Conservation (phyloP, 64 coral and sea anemone genomes). For the Porites australiensis region DNA sequence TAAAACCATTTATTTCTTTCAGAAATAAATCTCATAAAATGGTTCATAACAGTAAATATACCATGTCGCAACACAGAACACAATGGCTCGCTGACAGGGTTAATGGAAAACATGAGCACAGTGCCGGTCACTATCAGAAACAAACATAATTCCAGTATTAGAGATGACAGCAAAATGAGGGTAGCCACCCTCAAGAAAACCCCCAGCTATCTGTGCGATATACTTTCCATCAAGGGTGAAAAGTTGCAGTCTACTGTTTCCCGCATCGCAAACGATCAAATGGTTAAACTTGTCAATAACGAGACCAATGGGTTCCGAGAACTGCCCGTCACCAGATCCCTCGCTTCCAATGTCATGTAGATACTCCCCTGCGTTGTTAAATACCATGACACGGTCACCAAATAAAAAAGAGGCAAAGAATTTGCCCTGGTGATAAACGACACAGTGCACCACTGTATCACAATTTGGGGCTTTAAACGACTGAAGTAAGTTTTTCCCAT, state of each 20-base stretch:
- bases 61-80: no score
- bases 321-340: background rate
- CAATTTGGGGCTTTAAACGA: background rate
- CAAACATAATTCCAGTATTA: background rate
- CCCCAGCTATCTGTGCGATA: background rate
- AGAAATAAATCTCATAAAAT: no score
- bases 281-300: background rate
- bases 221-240: slow-evolving; percentile 38
- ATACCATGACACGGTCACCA: slow-evolving; percentile 1
- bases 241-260: background rate
- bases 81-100: no score
- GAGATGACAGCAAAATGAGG: slow-evolving; percentile 10
- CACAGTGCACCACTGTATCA: background rate
- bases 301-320: background rate
- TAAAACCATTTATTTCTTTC: no score
- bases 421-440: background rate
- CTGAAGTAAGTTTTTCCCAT: background rate
- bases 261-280: background rate
- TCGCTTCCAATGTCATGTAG: background rate
- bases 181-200: background rate
- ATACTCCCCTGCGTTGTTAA: background rate
- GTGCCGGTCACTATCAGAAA: background rate
- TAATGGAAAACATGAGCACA: background rate
- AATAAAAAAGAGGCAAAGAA: background rate
- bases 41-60: no score